A percentile compares a stretch with the other conserved stretches of the same genome.
Conservation (phyloP, 2,888 invertebrate species). For the Reticulitermes lucifugus region DNA sequence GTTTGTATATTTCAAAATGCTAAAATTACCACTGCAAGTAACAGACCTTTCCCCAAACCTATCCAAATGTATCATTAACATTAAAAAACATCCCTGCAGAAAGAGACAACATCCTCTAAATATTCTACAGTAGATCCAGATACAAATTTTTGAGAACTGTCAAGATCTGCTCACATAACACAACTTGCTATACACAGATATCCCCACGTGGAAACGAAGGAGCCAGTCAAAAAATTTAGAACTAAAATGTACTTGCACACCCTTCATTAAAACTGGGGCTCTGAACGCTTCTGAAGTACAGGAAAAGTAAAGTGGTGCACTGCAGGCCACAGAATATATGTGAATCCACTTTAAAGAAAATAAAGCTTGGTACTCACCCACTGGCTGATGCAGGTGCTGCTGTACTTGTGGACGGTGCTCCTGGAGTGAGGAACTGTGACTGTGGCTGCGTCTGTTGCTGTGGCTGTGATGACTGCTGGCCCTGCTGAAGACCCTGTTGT, state of each 20-base stretch:
- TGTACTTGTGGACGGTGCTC: constrained; percentile 8
- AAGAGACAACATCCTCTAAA: too few relatives aligned
- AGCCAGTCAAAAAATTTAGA: neutral
- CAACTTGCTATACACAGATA: too few relatives aligned
- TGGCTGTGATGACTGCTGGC: neutral
- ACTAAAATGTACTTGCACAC: constrained; percentile 25
- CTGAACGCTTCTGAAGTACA: constrained; percentile 7
- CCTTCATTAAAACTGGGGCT: neutral
- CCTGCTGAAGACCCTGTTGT: neutral
- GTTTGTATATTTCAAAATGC: too few relatives aligned
- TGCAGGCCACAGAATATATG: constrained; percentile 41
- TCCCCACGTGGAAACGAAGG: too few relatives aligned
- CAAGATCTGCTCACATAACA: too few relatives aligned
- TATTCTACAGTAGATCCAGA: too few relatives aligned
- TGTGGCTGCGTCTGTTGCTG: neutral
- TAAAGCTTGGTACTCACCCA: constrained; percentile 51
- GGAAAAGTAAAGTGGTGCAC: neutral
- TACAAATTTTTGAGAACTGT: too few relatives aligned
- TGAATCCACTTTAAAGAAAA: constrained; percentile 45
- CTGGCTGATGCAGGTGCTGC: constrained; percentile 46
- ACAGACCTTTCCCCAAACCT: too few relatives aligned
- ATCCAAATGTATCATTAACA: too few relatives aligned
- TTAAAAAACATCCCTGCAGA: too few relatives aligned
- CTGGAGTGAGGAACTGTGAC: constrained; percentile 54
- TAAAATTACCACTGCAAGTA: too few relatives aligned